Evolutionary conservation across 2,797 vertebrate genomes (phyloP), one percentile per base, ranked within the genome.

Genomic region (Xiphophorus birchmanni): DNA sequence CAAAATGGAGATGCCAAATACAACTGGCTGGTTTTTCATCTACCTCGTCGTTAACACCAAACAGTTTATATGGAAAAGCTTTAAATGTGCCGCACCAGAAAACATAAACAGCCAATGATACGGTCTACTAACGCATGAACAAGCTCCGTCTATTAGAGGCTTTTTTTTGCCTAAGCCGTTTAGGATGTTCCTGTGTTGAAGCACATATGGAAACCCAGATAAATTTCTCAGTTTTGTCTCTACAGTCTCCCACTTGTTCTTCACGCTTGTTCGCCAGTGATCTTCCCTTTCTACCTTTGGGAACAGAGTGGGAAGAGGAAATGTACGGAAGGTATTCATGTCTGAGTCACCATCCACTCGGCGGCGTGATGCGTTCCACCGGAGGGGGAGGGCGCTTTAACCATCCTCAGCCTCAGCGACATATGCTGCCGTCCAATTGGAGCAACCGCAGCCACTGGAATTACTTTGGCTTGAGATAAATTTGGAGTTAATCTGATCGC

Each of bases 351-450:
- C 85, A 47, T 77, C 71, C 50, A 86, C 82, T 83, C 82, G 75
- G 76, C 69, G 45, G 76, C 74, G 40, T 82, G 86, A 89, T 88
- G 88, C 75, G 84, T 85, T 80, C 88, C 87, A 86, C 86, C 52
- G 75, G 81, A 88, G 85, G 82, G 83, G 75, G 81, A 88, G 85
- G 82, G 83, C 82, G 78, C 37, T 77, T 87, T 92, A 94, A 94
- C 89, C 92, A 94, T 94, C 90, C 90, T 86, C 75, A 83, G 89
- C 86, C 73, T 80, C 80, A 90, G 91, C 92, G 92, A 93, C 93
- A 95, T 90, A 88, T 91, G 94, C 91, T 86, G 86, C 85, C 85
- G 87, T 85, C 87, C 88, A 92, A 95, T 94, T 93, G 93, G 80
- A 77, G 87, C 91, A 89, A 91, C 93, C 91, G 87, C 79, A 89